Evolutionary conservation across 37 sponge, comb jelly and placozoan species (phyloP).

Genomic region (Hexactinellida sp.): DNA sequence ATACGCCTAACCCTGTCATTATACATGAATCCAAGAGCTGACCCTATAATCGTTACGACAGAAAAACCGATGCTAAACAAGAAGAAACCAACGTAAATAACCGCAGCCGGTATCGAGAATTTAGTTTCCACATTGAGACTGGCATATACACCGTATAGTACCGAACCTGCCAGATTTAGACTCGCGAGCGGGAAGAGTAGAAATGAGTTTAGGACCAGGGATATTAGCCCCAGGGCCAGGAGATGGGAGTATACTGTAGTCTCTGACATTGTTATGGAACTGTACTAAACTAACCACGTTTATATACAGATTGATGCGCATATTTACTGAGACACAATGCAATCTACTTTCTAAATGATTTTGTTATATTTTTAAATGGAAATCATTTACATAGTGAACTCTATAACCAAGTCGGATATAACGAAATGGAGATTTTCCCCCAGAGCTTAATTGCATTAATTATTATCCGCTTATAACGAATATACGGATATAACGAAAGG

Average conservation of each 20-base stretch:
- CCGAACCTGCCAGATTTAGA: not conserved
- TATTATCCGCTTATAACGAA: no score
- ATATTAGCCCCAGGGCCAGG: not conserved
- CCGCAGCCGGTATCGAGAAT: not conserved
- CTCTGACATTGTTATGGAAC: not conserved
- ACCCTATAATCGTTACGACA: not conserved
- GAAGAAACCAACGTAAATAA: not conserved
- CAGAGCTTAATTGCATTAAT: no score
- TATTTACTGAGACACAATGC: no score
- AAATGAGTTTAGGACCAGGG: not conserved
- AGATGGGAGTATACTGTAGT: not conserved
- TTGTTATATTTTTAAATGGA: no score
- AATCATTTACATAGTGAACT: no score
- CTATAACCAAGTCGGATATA: no score
- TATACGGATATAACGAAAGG: no score
- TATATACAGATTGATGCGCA: no score
- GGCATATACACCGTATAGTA: not conserved
- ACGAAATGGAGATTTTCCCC: no score
- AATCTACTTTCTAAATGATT: no score
- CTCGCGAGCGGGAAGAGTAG: not conserved
- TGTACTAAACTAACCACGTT: not conserved
- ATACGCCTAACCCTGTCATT: not conserved
- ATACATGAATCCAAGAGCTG: not conserved
- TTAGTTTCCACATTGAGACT: not conserved
- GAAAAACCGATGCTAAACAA: not conserved